phyloP scores from a whole-genome alignment of 1,140 invertebrate genomes.

The Drosophila dunni region DNA sequence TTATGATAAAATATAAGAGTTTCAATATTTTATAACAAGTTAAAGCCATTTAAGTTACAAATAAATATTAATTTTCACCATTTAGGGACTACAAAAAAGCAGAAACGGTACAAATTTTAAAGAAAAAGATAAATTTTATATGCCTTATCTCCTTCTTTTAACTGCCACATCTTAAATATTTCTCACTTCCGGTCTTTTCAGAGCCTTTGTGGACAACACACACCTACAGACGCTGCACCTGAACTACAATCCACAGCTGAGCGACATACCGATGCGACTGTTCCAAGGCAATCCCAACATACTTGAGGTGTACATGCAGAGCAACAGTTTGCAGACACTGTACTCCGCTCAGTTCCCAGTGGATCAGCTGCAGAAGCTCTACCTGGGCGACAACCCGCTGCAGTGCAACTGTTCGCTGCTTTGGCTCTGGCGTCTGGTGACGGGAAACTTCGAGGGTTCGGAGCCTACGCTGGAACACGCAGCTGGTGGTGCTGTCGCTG shows the following conservation, averaged over 20 bases:
- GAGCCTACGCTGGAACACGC: constrained; percentile 60
- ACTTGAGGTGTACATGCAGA: constrained; percentile 89
- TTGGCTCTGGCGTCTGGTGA: constrained; percentile 92
- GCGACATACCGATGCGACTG: constrained; percentile 88
- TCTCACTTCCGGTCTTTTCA: constrained; percentile 45
- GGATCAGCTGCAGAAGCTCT: constrained; percentile 89
- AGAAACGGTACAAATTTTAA: too few relatives aligned
- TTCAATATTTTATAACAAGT: too few relatives aligned
- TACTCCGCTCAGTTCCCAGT: constrained; percentile 92
- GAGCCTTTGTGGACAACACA: constrained; percentile 93
- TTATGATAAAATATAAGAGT: too few relatives aligned
- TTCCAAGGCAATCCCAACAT: constrained; percentile 92
- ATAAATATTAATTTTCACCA: too few relatives aligned
- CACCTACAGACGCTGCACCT: constrained; percentile 91
- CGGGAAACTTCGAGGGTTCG: constrained; percentile 74
- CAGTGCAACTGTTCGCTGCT: constrained; percentile 94
- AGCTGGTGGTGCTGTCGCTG: constrained; percentile 69
- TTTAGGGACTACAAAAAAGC: too few relatives aligned
- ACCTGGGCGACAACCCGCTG: constrained; percentile 92
- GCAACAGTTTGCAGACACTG: constrained; percentile 89
- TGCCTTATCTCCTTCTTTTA: too few relatives aligned
- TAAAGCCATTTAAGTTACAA: too few relatives aligned
- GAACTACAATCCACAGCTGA: constrained; percentile 90
- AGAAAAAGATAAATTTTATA: too few relatives aligned
- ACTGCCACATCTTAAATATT: not conserved